These are phyloP conservation scores for Drepana falcataria DNA, from an alignment of 2,888 invertebrate genomes.

Conservation along the genomic window DNA sequence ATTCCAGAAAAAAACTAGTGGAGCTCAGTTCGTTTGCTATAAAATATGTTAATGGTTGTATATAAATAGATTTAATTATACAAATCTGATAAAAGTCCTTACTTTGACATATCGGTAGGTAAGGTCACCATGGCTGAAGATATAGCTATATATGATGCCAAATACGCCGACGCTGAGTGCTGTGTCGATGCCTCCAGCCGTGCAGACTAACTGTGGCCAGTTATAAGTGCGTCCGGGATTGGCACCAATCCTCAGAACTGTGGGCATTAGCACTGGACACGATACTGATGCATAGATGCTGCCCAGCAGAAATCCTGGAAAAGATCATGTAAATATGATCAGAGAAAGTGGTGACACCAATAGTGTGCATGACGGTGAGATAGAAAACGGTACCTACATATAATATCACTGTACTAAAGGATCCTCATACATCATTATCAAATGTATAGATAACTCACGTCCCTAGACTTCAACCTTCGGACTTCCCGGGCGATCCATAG, in stretches of 20 bases:
- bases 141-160: slow-evolving; percentile 52
- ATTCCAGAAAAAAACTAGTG: too few species aligned
- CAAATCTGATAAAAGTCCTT: slow-evolving; percentile 7
- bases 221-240: slow-evolving; percentile 35
- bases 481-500: too few species aligned
- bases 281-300: slow-evolving; percentile 64
- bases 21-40: too few species aligned
- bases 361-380: too few species aligned
- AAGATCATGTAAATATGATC: neutral
- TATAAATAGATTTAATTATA: too few species aligned
- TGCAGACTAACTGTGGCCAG: slow-evolving; percentile 62
- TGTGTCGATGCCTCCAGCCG: slow-evolving; percentile 61
- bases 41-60: too few species aligned
- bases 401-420: too few species aligned
- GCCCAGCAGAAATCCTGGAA: slow-evolving; percentile 55
- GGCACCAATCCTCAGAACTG: slow-evolving; percentile 38
- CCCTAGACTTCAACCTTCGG: too few species aligned
- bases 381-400: neutral
- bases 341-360: too few species aligned
- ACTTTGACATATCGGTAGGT: slow-evolving; percentile 55
- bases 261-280: slow-evolving; percentile 58
- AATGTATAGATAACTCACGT: too few species aligned
- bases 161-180: slow-evolving; percentile 66
- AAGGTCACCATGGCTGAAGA: slow-evolving; percentile 46
- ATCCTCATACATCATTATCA: too few species aligned